Conservation (phyloP, 2,888 invertebrate genomes). For the Drosophila incognita region DNA sequence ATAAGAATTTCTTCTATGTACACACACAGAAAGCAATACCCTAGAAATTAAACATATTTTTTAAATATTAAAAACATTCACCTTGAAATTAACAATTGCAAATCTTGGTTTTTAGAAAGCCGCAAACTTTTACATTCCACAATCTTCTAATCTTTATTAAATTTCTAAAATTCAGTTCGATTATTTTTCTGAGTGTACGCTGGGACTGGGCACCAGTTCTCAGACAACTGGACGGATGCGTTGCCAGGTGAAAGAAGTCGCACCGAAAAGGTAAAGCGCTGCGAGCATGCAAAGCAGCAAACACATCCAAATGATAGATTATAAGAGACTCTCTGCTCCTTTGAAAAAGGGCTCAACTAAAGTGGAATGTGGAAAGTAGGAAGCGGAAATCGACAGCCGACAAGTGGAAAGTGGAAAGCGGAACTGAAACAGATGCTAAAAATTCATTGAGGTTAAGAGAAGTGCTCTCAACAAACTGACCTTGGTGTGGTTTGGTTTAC, state of each 20-base stretch:
- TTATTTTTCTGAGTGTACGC: not conserved
- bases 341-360: constrained; percentile 7
- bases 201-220: constrained; percentile 10
- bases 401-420: constrained; percentile 1
- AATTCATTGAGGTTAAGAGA: constrained; percentile 34
- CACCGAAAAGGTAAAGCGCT: constrained; percentile 22
- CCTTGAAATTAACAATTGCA: not conserved
- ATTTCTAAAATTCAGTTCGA: too few relatives aligned
- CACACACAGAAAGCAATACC: not conserved
- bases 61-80: not conserved
- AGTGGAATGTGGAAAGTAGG: constrained; percentile 1
- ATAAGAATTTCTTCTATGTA: not conserved
- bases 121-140: not conserved
- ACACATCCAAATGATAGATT: constrained; percentile 42
- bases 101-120: not conserved
- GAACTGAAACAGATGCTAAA: constrained; percentile 34
- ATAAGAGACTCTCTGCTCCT: constrained; percentile 24
- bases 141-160: too few relatives aligned
- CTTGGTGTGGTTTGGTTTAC: constrained; percentile 23
- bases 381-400: constrained; percentile 1
- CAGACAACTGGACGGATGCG: constrained; percentile 32
- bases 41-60: not conserved
- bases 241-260: constrained; percentile 24
- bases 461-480: constrained; percentile 29
- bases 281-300: constrained; percentile 26